These are phyloP conservation scores for Coelopa frigida DNA, from an alignment of 1,140 invertebrate genomes.

Conservation along the genomic window DNA sequence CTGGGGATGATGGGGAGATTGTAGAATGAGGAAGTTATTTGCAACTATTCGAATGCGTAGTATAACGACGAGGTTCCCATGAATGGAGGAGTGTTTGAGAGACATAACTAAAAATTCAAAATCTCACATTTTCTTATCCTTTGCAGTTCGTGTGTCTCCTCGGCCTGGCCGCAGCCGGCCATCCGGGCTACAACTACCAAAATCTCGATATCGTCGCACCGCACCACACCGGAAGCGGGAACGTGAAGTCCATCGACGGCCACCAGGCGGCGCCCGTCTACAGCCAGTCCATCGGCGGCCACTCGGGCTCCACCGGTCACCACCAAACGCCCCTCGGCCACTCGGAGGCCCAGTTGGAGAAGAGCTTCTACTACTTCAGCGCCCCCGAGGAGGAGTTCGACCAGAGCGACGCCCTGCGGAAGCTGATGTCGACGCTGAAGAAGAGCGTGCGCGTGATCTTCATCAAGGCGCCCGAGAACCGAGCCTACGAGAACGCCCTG, in stretches of 20 bases:
- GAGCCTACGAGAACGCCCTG: constrained; percentile 28
- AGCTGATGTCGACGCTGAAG: constrained; percentile 52
- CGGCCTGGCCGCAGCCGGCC: background rate
- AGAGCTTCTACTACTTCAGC: constrained; percentile 66
- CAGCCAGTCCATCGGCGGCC: background rate
- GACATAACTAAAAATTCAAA: too few species aligned
- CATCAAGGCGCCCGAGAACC: constrained; percentile 35
- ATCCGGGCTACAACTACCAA: constrained; percentile 1
- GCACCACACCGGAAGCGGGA: background rate
- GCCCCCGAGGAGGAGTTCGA: constrained; percentile 60
- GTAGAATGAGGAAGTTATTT: too few species aligned
- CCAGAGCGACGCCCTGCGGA: constrained; percentile 39
- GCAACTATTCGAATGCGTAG: too few species aligned
- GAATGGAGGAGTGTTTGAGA: too few species aligned
- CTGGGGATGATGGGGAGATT: too few species aligned
- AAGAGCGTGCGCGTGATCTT: constrained; percentile 54
- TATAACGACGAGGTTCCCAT: too few species aligned
- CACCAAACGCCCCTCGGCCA: background rate
- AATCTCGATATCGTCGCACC: background rate
- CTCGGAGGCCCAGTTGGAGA: constrained; percentile 33
- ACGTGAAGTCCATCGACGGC: background rate
- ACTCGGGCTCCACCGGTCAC: background rate
- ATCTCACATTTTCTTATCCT: background rate
- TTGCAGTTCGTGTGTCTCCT: background rate
- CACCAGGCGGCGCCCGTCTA: background rate